Conservation (phyloP, 1,140 invertebrate genomes). For the Ceratina calcarata region DNA sequence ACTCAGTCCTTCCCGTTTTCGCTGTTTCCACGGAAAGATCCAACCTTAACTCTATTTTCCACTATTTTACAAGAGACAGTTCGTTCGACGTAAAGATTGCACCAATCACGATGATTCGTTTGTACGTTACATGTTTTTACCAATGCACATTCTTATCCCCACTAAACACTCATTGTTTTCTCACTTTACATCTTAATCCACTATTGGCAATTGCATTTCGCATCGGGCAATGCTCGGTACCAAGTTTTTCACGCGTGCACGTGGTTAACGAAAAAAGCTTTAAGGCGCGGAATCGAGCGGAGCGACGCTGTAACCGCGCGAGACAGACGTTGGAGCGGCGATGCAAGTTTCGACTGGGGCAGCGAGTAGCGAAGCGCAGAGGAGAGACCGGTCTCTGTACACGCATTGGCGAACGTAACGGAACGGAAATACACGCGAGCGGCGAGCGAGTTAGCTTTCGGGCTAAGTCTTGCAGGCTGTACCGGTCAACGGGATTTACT, state of each 20-base stretch:
- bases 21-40: not conserved
- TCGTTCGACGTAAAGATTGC: no score
- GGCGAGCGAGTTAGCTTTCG: constrained; percentile 53
- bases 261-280: no score
- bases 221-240: no score
- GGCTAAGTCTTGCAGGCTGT: constrained; percentile 50
- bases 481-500: constrained; percentile 73
- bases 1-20: not conserved
- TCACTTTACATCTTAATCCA: no score
- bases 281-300: no score
- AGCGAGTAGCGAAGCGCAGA: constrained; percentile 5
- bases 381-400: constrained; percentile 15
- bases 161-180: no score
- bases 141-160: no score
- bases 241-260: no score
- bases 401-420: constrained; percentile 60
- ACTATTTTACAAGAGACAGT: no score
- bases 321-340: not conserved
- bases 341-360: constrained; percentile 43
- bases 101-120: no score
- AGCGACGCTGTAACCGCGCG: not conserved
- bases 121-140: no score
- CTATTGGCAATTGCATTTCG: no score
- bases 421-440: constrained; percentile 74
- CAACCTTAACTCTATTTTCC: not conserved